Base-by-base conservation (phyloP, 2,797 vertebrate species). In the Gephyroberyx darwinii region DNA sequence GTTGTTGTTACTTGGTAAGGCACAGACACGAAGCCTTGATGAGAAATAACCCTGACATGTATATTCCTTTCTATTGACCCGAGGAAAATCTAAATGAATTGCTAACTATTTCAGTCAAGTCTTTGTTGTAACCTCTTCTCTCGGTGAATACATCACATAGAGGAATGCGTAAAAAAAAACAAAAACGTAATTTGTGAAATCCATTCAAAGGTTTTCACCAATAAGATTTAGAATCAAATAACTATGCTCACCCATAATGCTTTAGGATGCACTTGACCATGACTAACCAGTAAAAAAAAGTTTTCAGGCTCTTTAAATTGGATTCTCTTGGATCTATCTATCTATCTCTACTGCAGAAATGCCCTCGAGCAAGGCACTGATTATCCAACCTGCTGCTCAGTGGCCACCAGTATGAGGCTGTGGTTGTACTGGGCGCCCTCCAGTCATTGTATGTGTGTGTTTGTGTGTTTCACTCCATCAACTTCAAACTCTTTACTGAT, bases 1-100 rank as follows among this genome's bases (percentile, higher is more conserved):
- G 79, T 84, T 91, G 90, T 90, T 92, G 91, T 92, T 92, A 90
- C 92, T 92, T 92, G 86, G 85, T 61, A 87, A 87, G 67, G 85
- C 80, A 72, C 92, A 92, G 78, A 63, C 86, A 92, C 92, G 84
- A 90, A 92, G 91, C 89, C 92, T 93, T 93, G 91, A 93, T 93
- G 91, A 87, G 90, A 87, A 91, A 86, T 90, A 92, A 90, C 89
- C 83, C 84, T 89, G 91, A 89, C 89, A 83, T 84, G 73, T 77
- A 90, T 91, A 26, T 92, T 78, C 81, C 8, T 93, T 86, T 84
- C 83, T 30, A 69, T 86, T 90, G 92, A 92, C 92, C 90, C 84
- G 52, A 30, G 88, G 87, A 84, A 90, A 90, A 91, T 87, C 75
- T 80, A 81, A 92, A 92, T 91, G 89, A 90, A 90, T 82, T 68